phyloP scores from a whole-genome alignment of 2,113 vertebrate species.

The Collichthys lucidus region DNA sequence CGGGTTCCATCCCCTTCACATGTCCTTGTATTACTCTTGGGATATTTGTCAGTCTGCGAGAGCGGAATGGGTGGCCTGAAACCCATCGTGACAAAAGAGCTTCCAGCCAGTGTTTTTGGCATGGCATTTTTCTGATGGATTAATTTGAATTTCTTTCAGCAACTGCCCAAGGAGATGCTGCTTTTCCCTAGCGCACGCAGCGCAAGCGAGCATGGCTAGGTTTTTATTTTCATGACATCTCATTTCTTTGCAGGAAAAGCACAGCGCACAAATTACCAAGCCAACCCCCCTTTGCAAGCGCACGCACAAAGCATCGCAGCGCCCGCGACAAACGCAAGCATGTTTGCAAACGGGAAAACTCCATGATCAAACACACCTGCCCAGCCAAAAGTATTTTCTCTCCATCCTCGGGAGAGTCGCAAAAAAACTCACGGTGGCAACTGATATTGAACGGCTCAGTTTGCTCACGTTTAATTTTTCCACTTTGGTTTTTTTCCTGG shows the following conservation, averaged over 20 bases:
- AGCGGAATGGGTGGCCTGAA: constrained; percentile 44
- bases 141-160: constrained; percentile 88
- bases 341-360: constrained; percentile 85
- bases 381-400: constrained; percentile 18
- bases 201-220: constrained; percentile 92
- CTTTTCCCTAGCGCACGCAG: constrained; percentile 92
- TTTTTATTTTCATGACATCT: constrained; percentile 94
- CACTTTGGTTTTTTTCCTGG: constrained; percentile 90
- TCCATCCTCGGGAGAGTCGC: constrained; percentile 42
- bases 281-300: constrained; percentile 82
- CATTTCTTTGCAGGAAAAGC: constrained; percentile 98
- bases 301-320: constrained; percentile 90
- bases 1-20: constrained; percentile 83
- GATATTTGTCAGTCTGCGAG: constrained; percentile 12
- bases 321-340: constrained; percentile 89
- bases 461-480: constrained; percentile 40
- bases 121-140: constrained; percentile 47
- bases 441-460: constrained; percentile 32
- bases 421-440: constrained; percentile 33
- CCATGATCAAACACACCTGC: constrained; percentile 90
- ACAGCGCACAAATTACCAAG: constrained; percentile 87
- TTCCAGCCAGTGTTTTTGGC: constrained; percentile 55
- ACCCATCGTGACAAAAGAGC: constrained; percentile 20
- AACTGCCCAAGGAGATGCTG: constrained; percentile 98
- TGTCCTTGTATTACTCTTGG: constrained; percentile 10